Conservation (phyloP, 2,113 vertebrate genomes). For the Pagrus major region DNA sequence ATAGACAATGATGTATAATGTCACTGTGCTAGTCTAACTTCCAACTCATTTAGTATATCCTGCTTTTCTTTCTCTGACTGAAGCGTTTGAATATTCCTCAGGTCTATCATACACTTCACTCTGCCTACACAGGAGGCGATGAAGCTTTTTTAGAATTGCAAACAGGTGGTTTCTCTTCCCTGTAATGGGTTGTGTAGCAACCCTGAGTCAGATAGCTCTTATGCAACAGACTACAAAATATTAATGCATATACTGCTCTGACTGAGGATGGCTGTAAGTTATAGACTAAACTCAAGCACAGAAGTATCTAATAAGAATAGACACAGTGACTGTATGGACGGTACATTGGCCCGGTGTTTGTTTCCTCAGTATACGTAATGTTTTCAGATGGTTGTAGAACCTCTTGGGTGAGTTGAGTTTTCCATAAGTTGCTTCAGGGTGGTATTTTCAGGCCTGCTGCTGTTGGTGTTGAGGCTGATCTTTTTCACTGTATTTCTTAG, state of each 20-base stretch:
- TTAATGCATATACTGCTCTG: slow-evolving; percentile 14
- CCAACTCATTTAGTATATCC: slow-evolving; percentile 17
- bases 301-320: not conserved
- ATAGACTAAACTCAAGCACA: not conserved
- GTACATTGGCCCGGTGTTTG: not conserved
- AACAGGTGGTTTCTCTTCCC: slow-evolving; percentile 24
- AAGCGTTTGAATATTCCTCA: slow-evolving; percentile 15
- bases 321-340: not conserved
- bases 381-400: slow-evolving; percentile 39
- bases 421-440: slow-evolving; percentile 15
- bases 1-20: slow-evolving; percentile 42
- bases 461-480: slow-evolving; percentile 7
- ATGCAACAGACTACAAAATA: not conserved
- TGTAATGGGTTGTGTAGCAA: slow-evolving; percentile 13
- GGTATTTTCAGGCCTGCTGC: slow-evolving; percentile 25
- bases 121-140: not conserved
- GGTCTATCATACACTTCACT: not conserved
- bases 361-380: slow-evolving; percentile 6
- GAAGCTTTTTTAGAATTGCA: slow-evolving; percentile 3
- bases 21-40: slow-evolving; percentile 16
- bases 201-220: slow-evolving; percentile 10
- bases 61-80: slow-evolving; percentile 27
- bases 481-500: slow-evolving; percentile 22
- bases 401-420: slow-evolving; percentile 52
- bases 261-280: slow-evolving; percentile 15